A percentile compares a stretch with the other conserved stretches of the same genome.
Conservation (phyloP, 1,140 invertebrate genomes). For the Bombus ignitus region DNA sequence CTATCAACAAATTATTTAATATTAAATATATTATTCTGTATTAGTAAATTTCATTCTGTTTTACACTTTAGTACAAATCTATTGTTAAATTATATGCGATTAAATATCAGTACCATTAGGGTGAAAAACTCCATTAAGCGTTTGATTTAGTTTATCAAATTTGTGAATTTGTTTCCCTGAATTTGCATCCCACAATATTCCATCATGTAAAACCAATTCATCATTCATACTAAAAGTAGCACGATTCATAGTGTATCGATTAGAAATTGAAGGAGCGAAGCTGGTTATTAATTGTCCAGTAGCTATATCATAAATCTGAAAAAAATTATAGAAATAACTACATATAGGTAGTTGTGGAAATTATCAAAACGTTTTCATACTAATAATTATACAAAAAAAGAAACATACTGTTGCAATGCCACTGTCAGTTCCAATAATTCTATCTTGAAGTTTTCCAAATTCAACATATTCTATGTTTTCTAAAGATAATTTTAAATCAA, state of each 20-base stretch:
- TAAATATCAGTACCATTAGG: slow-evolving; percentile 88
- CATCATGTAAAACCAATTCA: slow-evolving; percentile 95
- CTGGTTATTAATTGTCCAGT: slow-evolving; percentile 90
- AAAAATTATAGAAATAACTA: slow-evolving; percentile 13
- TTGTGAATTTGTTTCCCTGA: slow-evolving; percentile 95
- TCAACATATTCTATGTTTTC: slow-evolving; percentile 95
- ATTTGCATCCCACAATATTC: slow-evolving; percentile 97
- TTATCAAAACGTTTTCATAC: background rate
- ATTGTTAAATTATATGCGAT: background rate
- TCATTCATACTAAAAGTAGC: slow-evolving; percentile 97
- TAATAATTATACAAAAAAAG: slow-evolving; percentile 4
- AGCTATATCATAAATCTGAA: slow-evolving; percentile 94
- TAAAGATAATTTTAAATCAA: slow-evolving; percentile 89
- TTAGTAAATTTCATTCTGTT: background rate
- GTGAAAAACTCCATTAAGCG: slow-evolving; percentile 97
- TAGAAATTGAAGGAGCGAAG: slow-evolving; percentile 91
- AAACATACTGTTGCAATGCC: slow-evolving; percentile 87
- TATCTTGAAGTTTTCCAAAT: slow-evolving; percentile 95
- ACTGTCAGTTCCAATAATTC: slow-evolving; percentile 91
- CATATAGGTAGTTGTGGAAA: background rate
- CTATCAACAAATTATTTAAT: slow-evolving; percentile 9
- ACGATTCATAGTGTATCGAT: slow-evolving; percentile 96
- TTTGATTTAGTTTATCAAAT: slow-evolving; percentile 98
- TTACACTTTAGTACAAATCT: background rate
- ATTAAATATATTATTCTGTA: background rate